A percentile compares a stretch with the other conserved stretches of the same genome.
These are phyloP conservation scores for Spisula subtruncata DNA, from an alignment of 2,888 invertebrate genomes.

Conservation along the genomic window DNA sequence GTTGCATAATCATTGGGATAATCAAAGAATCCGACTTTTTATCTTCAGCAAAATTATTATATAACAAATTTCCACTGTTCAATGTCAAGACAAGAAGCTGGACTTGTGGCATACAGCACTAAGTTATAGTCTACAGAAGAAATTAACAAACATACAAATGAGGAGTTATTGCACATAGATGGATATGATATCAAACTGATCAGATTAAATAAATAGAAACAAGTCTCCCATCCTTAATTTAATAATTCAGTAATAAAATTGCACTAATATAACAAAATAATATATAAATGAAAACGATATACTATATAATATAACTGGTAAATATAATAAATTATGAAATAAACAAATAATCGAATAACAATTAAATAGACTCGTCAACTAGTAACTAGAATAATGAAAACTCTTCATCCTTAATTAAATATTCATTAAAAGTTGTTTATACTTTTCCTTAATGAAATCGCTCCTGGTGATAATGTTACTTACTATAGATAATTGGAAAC, in stretches of 20 bases:
- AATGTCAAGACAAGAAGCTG: too few relatives aligned
- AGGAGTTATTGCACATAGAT: background rate
- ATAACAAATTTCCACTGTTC: too few relatives aligned
- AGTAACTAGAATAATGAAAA: slow-evolving; percentile 1
- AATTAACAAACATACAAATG: background rate
- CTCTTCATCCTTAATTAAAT: background rate
- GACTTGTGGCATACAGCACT: too few relatives aligned
- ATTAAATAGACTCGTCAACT: slow-evolving; percentile 3
- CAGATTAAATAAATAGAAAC: background rate
- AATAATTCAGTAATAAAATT: slow-evolving; percentile 1
- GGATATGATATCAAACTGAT: background rate
- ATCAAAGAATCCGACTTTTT: too few relatives aligned
- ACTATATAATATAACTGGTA: slow-evolving; percentile 28
- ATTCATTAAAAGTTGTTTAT: background rate
- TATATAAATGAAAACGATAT: slow-evolving; percentile 3
- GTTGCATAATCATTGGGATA: too few relatives aligned
- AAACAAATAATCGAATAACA: background rate
- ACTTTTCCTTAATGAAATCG: too few relatives aligned
- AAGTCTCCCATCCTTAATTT: background rate
- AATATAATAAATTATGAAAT: slow-evolving; percentile 11
- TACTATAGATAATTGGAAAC: too few relatives aligned
- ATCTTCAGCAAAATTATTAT: too few relatives aligned
- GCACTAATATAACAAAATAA: slow-evolving; percentile 20
- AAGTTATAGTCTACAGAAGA: too few relatives aligned
- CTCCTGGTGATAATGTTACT: too few relatives aligned